phyloP scores from a whole-genome alignment of 2,113 vertebrate genomes.

The Seriola quinqueradiata region DNA sequence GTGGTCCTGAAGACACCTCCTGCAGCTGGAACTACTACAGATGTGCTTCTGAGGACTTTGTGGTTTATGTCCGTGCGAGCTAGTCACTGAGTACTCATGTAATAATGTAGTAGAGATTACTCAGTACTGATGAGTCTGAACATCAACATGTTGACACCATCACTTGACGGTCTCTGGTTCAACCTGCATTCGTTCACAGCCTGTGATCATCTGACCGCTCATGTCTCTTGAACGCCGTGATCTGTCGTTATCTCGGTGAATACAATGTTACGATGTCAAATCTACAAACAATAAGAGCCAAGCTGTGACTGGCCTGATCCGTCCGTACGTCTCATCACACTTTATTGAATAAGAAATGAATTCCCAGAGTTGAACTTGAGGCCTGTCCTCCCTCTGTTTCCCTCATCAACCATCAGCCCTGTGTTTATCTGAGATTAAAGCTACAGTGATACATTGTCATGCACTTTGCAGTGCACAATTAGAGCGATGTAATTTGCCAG shows the following conservation, averaged over 20 bases:
- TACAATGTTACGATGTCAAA: neutral
- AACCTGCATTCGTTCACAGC: neutral
- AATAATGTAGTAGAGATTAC: too few species aligned
- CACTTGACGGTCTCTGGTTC: neutral
- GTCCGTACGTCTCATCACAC: neutral
- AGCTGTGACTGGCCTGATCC: neutral
- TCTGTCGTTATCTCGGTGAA: neutral
- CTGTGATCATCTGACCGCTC: too few species aligned
- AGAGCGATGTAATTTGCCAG: constrained; percentile 68
- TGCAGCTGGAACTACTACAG: too few species aligned
- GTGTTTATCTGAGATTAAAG: constrained; percentile 49
- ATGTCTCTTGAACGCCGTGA: neutral
- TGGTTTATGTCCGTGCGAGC: too few species aligned
- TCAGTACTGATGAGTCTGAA: too few species aligned
- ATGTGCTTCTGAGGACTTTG: too few species aligned
- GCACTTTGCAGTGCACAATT: constrained; percentile 60
- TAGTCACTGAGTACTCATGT: too few species aligned
- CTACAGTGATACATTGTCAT: constrained; percentile 38
- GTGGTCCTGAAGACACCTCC: too few species aligned
- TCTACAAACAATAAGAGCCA: neutral
- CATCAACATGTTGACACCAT: too few species aligned
- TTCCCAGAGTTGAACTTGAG: neutral
- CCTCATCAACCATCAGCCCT: constrained; percentile 16
- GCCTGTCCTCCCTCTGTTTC: constrained; percentile 6
- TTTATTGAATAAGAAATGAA: neutral